Evolutionary conservation across 2,888 invertebrate species (phyloP).

Genomic region (Epinotia bilunana): DNA sequence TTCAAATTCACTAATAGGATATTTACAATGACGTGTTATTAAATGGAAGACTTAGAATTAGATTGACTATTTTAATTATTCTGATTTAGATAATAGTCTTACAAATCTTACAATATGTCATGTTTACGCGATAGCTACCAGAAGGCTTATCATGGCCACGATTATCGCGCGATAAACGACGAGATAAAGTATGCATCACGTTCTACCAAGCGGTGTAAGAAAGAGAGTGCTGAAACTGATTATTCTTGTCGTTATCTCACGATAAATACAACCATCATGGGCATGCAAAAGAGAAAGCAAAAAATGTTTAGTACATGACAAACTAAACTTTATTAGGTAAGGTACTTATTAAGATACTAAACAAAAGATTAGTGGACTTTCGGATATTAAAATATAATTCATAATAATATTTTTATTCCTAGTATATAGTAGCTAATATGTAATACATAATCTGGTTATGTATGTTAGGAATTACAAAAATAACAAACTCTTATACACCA

Average conservation of each 20-base stretch:
- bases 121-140: slow-evolving; percentile 50
- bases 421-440: slow-evolving; percentile 37
- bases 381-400: slow-evolving; percentile 44
- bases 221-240: background rate
- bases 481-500: slow-evolving; percentile 42
- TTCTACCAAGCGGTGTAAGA: background rate
- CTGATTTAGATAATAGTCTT: slow-evolving; percentile 41
- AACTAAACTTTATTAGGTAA: slow-evolving; percentile 43
- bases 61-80: slow-evolving; percentile 67
- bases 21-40: slow-evolving; percentile 68
- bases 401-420: slow-evolving; percentile 42
- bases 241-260: background rate
- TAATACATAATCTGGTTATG: slow-evolving; percentile 40
- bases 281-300: slow-evolving; percentile 23
- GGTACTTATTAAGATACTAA: slow-evolving; percentile 42
- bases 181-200: background rate
- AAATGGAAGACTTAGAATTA: slow-evolving; percentile 68
- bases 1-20: slow-evolving; percentile 57
- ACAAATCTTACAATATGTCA: slow-evolving; percentile 46
- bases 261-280: background rate
- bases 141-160: background rate
- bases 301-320: slow-evolving; percentile 47
- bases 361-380: slow-evolving; percentile 45
- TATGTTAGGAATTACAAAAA: slow-evolving; percentile 36
- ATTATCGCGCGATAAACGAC: background rate